A percentile compares a stretch with the other conserved stretches of the same genome.
These are phyloP conservation scores for Antitype chi DNA, from an alignment of 2,888 invertebrate species.

Conservation along the genomic window DNA sequence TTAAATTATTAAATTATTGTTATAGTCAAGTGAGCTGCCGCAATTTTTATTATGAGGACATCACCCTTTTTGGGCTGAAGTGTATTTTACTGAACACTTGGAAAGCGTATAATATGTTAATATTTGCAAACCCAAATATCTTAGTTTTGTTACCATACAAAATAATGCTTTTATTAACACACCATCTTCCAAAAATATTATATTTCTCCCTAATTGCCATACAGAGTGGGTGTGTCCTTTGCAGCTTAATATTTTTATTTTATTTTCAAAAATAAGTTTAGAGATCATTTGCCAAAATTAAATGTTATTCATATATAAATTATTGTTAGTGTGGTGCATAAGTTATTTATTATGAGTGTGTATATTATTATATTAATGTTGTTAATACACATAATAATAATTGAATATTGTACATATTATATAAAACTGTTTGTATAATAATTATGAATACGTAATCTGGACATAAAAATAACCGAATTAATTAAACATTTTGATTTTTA, in stretches of 20 bases:
- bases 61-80: neutral
- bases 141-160: neutral
- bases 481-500: constrained; percentile 46
- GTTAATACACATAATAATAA: constrained; percentile 42
- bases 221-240: constrained; percentile 5
- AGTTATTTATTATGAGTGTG: constrained; percentile 62
- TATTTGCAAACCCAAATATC: neutral
- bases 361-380: constrained; percentile 63
- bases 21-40: neutral
- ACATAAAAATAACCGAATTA: constrained; percentile 63
- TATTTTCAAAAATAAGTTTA: constrained; percentile 17
- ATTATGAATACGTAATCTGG: constrained; percentile 66
- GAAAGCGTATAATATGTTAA: neutral
- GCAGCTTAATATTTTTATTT: neutral
- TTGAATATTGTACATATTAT: constrained; percentile 69
- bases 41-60: neutral
- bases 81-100: neutral
- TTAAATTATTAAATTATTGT: neutral
- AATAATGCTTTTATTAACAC: constrained; percentile 3
- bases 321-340: constrained; percentile 68
- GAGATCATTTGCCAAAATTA: constrained; percentile 28
- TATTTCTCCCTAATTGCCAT: neutral
- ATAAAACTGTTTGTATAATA: constrained; percentile 67
- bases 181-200: neutral
- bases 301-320: constrained; percentile 33